These are phyloP conservation scores for Hyphantria cunea DNA, from an alignment of 1,140 invertebrate species.

Conservation along the genomic window DNA sequence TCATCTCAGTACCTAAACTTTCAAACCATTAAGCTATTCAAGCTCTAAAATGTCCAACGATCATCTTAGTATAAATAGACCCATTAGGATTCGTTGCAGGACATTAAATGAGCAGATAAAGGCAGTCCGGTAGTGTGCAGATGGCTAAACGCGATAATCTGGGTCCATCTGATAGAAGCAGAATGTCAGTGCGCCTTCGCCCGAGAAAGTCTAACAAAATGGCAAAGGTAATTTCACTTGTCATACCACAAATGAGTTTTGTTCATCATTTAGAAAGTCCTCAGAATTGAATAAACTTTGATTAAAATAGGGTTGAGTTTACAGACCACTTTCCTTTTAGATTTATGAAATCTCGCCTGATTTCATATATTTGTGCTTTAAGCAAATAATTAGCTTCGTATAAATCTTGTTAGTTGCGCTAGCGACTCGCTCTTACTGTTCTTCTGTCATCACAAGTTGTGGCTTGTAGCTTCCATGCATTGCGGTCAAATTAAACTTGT, in stretches of 20 bases:
- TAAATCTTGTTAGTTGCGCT: too few species aligned
- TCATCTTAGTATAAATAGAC: conserved; percentile 30
- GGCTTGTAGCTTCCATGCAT: too few species aligned
- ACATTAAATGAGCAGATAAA: conserved; percentile 55
- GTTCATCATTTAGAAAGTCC: conserved; percentile 74
- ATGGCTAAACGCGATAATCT: conserved; percentile 58
- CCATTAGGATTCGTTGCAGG: conserved; percentile 38
- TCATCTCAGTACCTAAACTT: conserved; percentile 22
- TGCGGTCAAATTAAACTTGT: too few species aligned
- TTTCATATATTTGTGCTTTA: neutral
- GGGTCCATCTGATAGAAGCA: conserved; percentile 57
- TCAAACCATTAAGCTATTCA: conserved; percentile 31
- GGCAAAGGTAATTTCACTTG: conserved; percentile 66
- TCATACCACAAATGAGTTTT: conserved; percentile 73
- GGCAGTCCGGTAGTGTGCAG: conserved; percentile 48
- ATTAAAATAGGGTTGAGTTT: conserved; percentile 14
- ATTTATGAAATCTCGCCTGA: too few species aligned
- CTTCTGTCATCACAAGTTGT: too few species aligned
- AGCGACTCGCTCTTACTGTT: too few species aligned
- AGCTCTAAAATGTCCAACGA: conserved; percentile 12
- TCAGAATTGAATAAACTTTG: conserved; percentile 58
- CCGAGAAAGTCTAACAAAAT: conserved; percentile 60
- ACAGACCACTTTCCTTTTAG: conserved; percentile 19
- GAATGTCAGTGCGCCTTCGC: conserved; percentile 52
- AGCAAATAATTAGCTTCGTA: too few species aligned